Evolutionary conservation across 2,888 invertebrate species (phyloP).

Genomic region (Andrena praecox): DNA sequence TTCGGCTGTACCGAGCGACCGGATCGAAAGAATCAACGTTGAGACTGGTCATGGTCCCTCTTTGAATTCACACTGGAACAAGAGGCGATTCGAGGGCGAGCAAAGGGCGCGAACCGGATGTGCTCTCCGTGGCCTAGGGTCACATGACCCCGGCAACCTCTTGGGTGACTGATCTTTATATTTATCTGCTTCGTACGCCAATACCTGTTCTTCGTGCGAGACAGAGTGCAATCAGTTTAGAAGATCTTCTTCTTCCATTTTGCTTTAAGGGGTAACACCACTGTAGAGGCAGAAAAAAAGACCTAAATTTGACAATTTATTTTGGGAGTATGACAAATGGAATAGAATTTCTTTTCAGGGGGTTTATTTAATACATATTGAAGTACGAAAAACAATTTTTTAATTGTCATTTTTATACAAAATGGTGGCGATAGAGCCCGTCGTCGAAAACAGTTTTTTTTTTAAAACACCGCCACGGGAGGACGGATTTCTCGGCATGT

Average conservation of each 20-base stretch:
- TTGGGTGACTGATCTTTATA: constrained; percentile 44
- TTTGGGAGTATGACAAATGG: too few species aligned
- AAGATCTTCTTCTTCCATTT: not conserved
- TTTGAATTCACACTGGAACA: constrained; percentile 48
- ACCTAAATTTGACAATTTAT: too few species aligned
- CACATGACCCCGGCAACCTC: constrained; percentile 72
- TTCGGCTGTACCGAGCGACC: constrained; percentile 58
- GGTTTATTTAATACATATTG: too few species aligned
- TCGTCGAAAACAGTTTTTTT: too few species aligned
- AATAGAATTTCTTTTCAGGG: too few species aligned
- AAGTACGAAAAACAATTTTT: too few species aligned
- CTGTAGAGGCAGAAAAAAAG: too few species aligned
- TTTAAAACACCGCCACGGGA: too few species aligned
- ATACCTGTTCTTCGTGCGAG: constrained; percentile 34
- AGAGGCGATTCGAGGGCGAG: constrained; percentile 45
- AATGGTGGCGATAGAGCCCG: too few species aligned
- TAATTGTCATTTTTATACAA: too few species aligned
- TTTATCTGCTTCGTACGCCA: constrained; percentile 55
- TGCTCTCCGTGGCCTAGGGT: constrained; percentile 69
- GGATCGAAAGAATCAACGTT: constrained; percentile 78
- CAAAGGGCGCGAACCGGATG: constrained; percentile 68
- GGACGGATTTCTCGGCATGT: too few species aligned
- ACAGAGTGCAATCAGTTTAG: not conserved
- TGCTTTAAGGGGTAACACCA: not conserved
- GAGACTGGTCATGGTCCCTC: constrained; percentile 82